Percentiles rank a stretch among this genome's conserved stretches.
Evolutionary conservation across 2,113 vertebrate species (phyloP).

Genomic region (Vimba vimba): DNA sequence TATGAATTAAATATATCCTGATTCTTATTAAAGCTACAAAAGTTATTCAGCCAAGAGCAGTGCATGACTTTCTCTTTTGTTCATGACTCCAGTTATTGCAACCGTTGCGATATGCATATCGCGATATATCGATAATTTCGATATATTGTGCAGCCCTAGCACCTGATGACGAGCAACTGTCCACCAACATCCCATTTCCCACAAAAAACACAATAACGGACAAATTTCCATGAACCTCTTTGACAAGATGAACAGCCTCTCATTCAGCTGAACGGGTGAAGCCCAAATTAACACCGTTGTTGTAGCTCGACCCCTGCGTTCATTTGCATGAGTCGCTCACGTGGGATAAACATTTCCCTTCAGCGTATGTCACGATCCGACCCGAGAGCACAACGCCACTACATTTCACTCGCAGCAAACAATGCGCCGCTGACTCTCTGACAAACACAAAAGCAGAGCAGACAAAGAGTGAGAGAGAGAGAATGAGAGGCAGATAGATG

Average conservation of each 20-base stretch:
- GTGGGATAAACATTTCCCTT: conserved; percentile 41
- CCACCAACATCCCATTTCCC: neutral
- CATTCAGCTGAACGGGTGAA: conserved; percentile 36
- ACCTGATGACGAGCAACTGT: neutral
- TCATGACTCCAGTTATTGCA: too few species aligned
- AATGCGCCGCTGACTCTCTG: conserved; percentile 9
- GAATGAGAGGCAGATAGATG: conserved; percentile 39
- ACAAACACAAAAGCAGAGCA: conserved; percentile 31
- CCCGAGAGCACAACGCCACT: conserved; percentile 17
- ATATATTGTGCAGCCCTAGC: too few species aligned
- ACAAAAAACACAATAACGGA: conserved; percentile 22
- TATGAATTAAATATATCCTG: too few species aligned
- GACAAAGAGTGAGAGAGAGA: conserved; percentile 40
- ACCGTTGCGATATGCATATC: too few species aligned
- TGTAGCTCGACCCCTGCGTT: conserved; percentile 11
- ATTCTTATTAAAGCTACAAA: too few species aligned
- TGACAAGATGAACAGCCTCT: conserved; percentile 36
- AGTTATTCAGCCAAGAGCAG: too few species aligned
- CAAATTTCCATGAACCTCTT: conserved; percentile 2
- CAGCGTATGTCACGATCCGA: conserved; percentile 17
- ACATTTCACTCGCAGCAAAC: conserved; percentile 38
- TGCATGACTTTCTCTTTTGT: too few species aligned
- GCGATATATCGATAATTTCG: too few species aligned
- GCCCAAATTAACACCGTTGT: conserved; percentile 9
- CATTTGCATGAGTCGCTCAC: conserved; percentile 45